Percentiles rank a stretch among this genome's conserved stretches.
Conservation (phyloP, 2,888 invertebrate species). For the Drosophila setosimentum region DNA sequence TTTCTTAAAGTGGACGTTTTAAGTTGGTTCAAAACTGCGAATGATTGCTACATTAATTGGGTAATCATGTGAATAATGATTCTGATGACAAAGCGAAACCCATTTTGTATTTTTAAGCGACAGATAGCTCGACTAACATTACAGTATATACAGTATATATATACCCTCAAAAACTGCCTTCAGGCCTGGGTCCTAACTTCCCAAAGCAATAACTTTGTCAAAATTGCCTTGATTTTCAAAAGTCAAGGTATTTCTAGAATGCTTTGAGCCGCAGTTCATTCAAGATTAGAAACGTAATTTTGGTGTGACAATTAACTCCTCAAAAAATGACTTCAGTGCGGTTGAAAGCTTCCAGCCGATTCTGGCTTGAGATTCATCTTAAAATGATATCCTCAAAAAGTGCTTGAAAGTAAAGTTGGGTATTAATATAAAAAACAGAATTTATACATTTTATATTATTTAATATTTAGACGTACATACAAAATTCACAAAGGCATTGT, state of each 20-base stretch:
- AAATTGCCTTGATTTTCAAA: neutral
- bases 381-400: neutral
- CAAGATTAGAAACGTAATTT: neutral
- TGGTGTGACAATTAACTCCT: neutral
- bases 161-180: neutral
- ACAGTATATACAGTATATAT: too few relatives aligned
- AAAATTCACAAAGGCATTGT: neutral
- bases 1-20: neutral
- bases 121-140: neutral
- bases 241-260: neutral
- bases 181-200: neutral
- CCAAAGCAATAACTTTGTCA: neutral
- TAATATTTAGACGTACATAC: neutral
- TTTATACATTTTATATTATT: too few relatives aligned
- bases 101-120: neutral
- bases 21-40: neutral
- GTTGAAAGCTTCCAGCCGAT: neutral
- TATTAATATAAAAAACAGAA: neutral
- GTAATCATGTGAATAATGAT: neutral
- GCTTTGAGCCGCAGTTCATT: neutral
- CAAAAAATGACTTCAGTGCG: neutral
- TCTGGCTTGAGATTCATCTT: neutral
- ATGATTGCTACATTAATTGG: neutral
- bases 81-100: neutral
- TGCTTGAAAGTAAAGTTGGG: neutral